Base-by-base conservation (phyloP, 2,888 invertebrate species). In the Liposcelis brunnea region DNA sequence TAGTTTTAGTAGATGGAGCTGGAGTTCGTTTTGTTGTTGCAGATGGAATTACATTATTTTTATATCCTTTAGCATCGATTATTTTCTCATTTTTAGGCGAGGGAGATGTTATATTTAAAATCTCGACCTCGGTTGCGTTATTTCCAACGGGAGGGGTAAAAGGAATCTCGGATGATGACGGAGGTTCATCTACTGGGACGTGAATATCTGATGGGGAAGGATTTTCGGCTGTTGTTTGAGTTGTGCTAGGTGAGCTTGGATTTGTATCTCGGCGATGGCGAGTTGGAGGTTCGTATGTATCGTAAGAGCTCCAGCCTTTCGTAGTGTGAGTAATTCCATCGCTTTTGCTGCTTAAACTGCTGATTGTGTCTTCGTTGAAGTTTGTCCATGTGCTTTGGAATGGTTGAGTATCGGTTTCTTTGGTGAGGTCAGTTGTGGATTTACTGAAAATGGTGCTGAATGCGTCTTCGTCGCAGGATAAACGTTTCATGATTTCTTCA, bases 401-500 rank as follows among this genome's bases (percentile, higher is more conserved):
- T 42, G 40, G n/a, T 26, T 26, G 26, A 26, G 26, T 26, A 26
- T 47, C 31, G 15, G 42, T 31, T 36, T 47, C 46, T 35, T 47
- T 4, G 21, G 42, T 16, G 11, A 35, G 8, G 8, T 26, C 26
- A 4, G 26, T 26, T 26, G 26, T 26, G 26, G 26, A 26, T 26
- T 8, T 26, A 8, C 26, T 26, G 26, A 26, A 26, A 6, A 26
- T 26, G 4, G 26, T 26, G 26, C 26, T 26, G 26, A 26, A 26
- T 6, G 46, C 49, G 16, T 35, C 35, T 21, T 31, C 18, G 10
- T 63, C 60, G 55, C 77, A 77, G 1, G 74, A 71, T 18, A 77
- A 61, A 50, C 74, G 70, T 53, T 64, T 67, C 34, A 75, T 61
- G 51, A 77, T 66, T 42, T 74, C 71, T 55, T 74, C 74, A 1